These are phyloP conservation scores for Azemiops feae DNA, from an alignment of 2,113 vertebrate genomes.

Conservation along the genomic window DNA sequence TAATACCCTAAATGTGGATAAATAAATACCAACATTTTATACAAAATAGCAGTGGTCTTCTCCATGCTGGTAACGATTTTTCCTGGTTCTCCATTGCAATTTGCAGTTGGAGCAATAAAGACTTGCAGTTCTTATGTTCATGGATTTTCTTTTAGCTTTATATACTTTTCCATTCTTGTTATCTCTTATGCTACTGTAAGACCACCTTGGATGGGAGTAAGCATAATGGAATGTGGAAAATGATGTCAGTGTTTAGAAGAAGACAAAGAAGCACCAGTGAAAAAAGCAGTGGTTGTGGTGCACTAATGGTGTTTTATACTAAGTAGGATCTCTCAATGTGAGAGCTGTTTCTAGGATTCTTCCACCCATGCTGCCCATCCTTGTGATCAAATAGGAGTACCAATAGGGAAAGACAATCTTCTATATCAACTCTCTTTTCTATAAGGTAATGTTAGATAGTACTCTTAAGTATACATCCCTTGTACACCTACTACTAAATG, in stretches of 20 bases:
- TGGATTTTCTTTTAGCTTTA: background rate
- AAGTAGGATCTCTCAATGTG: background rate
- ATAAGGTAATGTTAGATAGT: background rate
- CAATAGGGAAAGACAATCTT: background rate
- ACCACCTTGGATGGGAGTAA: background rate
- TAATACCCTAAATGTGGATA: background rate
- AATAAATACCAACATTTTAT: background rate
- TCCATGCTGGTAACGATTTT: background rate
- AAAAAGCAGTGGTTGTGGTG: background rate
- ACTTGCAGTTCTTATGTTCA: background rate
- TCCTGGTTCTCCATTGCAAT: background rate
- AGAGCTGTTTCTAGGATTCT: background rate
- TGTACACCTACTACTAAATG: background rate
- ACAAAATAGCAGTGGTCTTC: background rate
- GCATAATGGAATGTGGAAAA: background rate
- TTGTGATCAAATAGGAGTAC: background rate
- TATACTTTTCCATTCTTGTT: background rate
- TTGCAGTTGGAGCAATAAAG: background rate
- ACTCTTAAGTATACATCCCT: background rate
- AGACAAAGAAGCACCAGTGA: background rate
- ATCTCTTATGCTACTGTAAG: background rate
- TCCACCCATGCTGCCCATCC: background rate
- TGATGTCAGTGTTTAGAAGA: background rate
- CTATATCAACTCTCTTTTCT: background rate
- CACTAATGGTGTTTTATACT: background rate